Evolutionary conservation across 2,113 vertebrate genomes (phyloP), one percentile per base, ranked within the genome.

Genomic region (Grammomys surdaster): DNA sequence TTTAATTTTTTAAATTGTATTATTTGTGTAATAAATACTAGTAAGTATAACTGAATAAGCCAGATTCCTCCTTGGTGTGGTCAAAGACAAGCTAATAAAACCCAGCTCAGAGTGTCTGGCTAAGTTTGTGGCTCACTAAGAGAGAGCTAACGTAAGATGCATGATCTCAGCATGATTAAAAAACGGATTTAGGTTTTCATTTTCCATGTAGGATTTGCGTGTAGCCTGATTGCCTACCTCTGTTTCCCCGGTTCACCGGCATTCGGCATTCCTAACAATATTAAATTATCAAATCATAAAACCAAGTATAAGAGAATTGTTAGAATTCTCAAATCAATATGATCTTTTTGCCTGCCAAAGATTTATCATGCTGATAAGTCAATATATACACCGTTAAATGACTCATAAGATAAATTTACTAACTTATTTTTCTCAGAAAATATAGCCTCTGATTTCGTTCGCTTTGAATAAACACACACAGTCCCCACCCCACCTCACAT

Each of bases 311-410:
- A 80, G 2, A 78, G 48, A 88, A 12, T 91, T 51, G 73, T 80
- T 51, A 67, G 73, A 95, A 87, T 75, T 90, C 56, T 76, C 80
- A 87, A 89, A 67, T 90, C 91, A 96, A 90, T 72, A 72, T 76
- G 90, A 77, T 60, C n/a, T 76, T 88, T 86, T 72, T 75, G n/a
- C 88, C 80, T 95, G 17, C 58, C 90, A 87, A 93, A 95, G 33
- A 78, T 94, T 43, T 84, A 92, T 90, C 67, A 97, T 88, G 72
- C 93, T 95, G 81, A 78, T 94, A 90, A 97, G 88, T 92, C 95
- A 95, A 76, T 40, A 93, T 65, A 16, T 72, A 69, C 20, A 58
- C 90, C 28, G 85, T 90, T 87, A 95, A 91, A 81, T 95, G 92
- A 93, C 80, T 92, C 85, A 80, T 72, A 93, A 95, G 6, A 91